phyloP scores from a whole-genome alignment of 2,888 invertebrate species.

The Masnerella sp. region DNA sequence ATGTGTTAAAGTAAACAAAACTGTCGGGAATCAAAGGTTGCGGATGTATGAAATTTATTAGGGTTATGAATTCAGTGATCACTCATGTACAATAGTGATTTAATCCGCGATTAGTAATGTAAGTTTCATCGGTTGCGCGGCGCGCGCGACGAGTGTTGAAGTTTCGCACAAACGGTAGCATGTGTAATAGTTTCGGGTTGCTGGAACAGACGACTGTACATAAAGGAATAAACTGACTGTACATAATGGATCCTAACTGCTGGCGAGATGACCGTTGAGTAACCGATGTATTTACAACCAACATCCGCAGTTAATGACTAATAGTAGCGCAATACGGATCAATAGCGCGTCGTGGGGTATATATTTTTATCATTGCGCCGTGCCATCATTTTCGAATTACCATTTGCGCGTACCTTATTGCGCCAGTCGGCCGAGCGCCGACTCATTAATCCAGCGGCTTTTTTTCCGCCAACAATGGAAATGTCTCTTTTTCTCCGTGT shows the following conservation, averaged over 20 bases:
- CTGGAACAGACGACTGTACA: constrained; percentile 29
- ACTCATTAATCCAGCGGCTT: constrained; percentile 16
- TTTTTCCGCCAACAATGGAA: constrained; percentile 10
- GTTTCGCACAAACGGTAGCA: constrained; percentile 31
- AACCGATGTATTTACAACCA: constrained; percentile 48
- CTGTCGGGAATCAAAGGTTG: constrained; percentile 1
- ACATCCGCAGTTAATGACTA: constrained; percentile 46
- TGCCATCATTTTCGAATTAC: constrained; percentile 21
- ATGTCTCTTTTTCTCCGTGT: constrained; percentile 12
- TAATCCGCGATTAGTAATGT: constrained; percentile 26
- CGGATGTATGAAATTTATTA: constrained; percentile 18
- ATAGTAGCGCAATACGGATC: constrained; percentile 45
- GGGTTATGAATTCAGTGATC: constrained; percentile 13
- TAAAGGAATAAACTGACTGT: constrained; percentile 49
- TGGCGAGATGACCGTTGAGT: constrained; percentile 45
- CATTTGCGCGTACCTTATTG: constrained; percentile 9
- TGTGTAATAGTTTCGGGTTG: constrained; percentile 20
- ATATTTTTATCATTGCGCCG: constrained; percentile 21
- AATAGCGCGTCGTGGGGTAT: constrained; percentile 24
- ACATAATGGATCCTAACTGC: constrained; percentile 48
- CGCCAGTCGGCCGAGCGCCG: no score
- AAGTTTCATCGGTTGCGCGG: constrained; percentile 29
- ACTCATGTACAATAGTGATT: constrained; percentile 21
- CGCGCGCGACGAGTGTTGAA: constrained; percentile 27
- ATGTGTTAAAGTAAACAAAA: not conserved